Evolutionary conservation across 2,888 invertebrate genomes (phyloP).

Genomic region (Leptodirus hochenwartii): DNA sequence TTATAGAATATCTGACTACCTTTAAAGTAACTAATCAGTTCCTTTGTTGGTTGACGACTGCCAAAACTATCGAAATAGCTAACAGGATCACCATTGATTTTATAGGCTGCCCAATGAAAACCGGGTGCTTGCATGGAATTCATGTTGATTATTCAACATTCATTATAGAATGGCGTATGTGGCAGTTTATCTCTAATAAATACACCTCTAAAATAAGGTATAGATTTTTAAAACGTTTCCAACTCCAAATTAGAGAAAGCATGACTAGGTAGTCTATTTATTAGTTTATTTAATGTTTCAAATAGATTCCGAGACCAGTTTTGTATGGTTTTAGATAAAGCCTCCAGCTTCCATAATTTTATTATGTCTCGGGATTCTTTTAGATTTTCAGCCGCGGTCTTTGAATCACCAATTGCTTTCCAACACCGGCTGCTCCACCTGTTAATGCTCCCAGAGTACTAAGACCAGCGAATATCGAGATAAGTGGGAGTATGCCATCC

Average conservation of each 20-base stretch:
- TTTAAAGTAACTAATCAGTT: no score
- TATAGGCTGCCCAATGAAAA: slow-evolving; percentile 10
- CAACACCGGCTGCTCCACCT: slow-evolving; percentile 21
- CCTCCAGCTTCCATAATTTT: slow-evolving; percentile 19
- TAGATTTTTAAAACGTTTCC: not conserved
- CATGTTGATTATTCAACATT: slow-evolving; percentile 8
- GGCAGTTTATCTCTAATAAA: slow-evolving; percentile 9
- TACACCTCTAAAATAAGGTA: slow-evolving; percentile 9
- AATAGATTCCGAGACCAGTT: slow-evolving; percentile 8
- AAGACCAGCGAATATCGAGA: slow-evolving; percentile 21
- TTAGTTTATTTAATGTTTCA: no score
- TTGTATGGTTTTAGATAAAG: slow-evolving; percentile 9
- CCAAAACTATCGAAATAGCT: slow-evolving; percentile 10
- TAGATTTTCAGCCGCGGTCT: slow-evolving; percentile 17
- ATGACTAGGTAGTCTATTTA: slow-evolving; percentile 6
- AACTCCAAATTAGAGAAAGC: slow-evolving; percentile 8
- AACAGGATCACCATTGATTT: slow-evolving; percentile 6
- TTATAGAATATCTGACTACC: no score
- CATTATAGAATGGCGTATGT: slow-evolving; percentile 3
- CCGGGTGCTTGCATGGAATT: slow-evolving; percentile 7
- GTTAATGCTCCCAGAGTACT: slow-evolving; percentile 19
- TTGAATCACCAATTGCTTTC: slow-evolving; percentile 20
- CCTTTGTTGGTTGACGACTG: slow-evolving; percentile 8
- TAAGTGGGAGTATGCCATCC: slow-evolving; percentile 18
- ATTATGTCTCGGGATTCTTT: slow-evolving; percentile 20